A percentile compares a stretch with the other conserved stretches of the same genome.
phyloP scores from a whole-genome alignment of 2,113 vertebrate genomes.

The Phaethornis superciliosus region DNA sequence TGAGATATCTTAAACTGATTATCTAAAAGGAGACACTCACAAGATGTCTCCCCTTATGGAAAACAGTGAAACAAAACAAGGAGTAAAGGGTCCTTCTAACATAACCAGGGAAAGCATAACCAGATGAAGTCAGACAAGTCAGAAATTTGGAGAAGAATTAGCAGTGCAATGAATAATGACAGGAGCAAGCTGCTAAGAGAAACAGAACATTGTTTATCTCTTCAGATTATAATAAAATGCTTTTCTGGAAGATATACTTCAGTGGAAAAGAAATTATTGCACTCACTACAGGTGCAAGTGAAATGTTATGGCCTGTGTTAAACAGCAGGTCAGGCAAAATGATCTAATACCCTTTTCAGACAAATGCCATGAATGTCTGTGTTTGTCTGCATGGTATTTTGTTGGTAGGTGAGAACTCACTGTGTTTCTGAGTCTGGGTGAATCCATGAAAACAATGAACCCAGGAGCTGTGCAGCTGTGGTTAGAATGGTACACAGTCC shows the following conservation, averaged over 20 bases:
- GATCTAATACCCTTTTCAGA: constrained; percentile 29
- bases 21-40: not conserved
- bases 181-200: constrained; percentile 9
- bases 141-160: constrained; percentile 36
- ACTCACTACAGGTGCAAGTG: not conserved
- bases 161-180: constrained; percentile 2
- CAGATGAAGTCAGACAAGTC: not conserved
- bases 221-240: constrained; percentile 33
- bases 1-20: not conserved
- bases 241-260: constrained; percentile 27
- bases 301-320: constrained; percentile 5
- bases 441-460: not conserved
- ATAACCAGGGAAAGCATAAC: not conserved
- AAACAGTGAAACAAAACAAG: not conserved
- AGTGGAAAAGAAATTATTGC: not conserved
- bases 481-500: not conserved
- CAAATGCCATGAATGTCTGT: not conserved
- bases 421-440: not conserved
- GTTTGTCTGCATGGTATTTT: not conserved
- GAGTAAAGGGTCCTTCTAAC: not conserved
- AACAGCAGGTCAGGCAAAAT: constrained; percentile 37
- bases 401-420: not conserved
- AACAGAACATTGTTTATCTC: constrained; percentile 10
- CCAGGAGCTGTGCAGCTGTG: not conserved
- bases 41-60: not conserved